Percentiles rank a stretch among this genome's conserved stretches.
These are phyloP conservation scores for Protosalanx chinensis DNA, from an alignment of 2,797 vertebrate genomes.

Conservation along the genomic window DNA sequence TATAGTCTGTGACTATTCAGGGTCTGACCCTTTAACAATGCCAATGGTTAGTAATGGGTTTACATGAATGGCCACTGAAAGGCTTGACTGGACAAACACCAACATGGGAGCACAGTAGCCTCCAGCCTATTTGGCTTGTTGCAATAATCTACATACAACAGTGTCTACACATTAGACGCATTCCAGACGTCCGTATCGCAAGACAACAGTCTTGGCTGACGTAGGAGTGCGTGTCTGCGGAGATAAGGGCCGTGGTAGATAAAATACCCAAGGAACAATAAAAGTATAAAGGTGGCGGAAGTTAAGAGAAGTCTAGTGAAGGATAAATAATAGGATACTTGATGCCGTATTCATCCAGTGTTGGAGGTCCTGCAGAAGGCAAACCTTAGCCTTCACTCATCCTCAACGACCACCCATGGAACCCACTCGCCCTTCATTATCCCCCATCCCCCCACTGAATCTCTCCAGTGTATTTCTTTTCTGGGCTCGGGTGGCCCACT, in stretches of 20 bases:
- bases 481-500: conserved; percentile 58
- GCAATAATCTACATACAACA: too few species aligned
- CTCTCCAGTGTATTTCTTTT: conserved; percentile 45
- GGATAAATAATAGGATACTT: too few species aligned
- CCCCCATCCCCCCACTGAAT: not conserved
- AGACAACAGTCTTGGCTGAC: not conserved
- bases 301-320: too few species aligned
- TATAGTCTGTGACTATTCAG: not conserved
- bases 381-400: too few species aligned
- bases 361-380: not conserved
- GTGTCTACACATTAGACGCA: not conserved
- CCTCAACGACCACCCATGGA: not conserved
- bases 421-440: not conserved
- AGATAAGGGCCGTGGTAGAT: not conserved
- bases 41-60: too few species aligned
- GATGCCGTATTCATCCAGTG: too few species aligned
- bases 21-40: too few species aligned
- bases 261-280: not conserved
- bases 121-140: too few species aligned
- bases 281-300: too few species aligned
- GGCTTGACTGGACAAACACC: too few species aligned
- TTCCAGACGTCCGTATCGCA: not conserved
- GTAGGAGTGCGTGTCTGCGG: not conserved
- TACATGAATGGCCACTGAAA: too few species aligned
- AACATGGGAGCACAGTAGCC: too few species aligned